phyloP scores from a whole-genome alignment of 2,888 invertebrate species.

The Cryptus viduatorius region DNA sequence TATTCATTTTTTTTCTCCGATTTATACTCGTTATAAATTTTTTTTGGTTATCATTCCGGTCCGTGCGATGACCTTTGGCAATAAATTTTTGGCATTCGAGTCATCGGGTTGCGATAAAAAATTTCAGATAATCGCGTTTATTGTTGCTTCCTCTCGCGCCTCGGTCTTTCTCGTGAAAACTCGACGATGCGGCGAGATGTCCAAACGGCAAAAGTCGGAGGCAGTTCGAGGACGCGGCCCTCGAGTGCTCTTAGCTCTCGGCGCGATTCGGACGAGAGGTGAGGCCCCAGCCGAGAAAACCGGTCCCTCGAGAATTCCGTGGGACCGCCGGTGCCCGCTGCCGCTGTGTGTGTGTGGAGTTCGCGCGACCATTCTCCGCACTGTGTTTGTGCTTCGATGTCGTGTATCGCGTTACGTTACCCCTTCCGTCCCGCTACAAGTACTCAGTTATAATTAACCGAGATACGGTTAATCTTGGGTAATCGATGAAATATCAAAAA shows the following conservation, averaged over 20 bases:
- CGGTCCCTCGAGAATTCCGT: constrained; percentile 66
- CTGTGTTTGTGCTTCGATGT: neutral
- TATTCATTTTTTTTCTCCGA: neutral
- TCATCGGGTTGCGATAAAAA: neutral
- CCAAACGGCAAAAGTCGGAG: constrained; percentile 17
- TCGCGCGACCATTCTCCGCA: constrained; percentile 7
- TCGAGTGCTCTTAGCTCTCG: constrained; percentile 42
- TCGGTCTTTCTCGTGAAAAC: neutral
- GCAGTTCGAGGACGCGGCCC: constrained; percentile 50
- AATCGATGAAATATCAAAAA: constrained; percentile 35
- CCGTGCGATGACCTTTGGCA: constrained; percentile 34
- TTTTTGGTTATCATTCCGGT: neutral
- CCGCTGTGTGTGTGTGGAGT: neutral
- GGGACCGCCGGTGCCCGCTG: constrained; percentile 51
- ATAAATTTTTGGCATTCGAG: neutral
- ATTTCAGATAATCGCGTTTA: constrained; percentile 9
- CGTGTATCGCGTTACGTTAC: constrained; percentile 55
- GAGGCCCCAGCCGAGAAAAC: constrained; percentile 58
- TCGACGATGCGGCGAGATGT: constrained; percentile 15
- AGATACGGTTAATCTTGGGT: constrained; percentile 54
- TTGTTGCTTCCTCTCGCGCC: neutral
- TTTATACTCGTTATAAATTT: neutral
- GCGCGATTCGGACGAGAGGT: constrained; percentile 52
- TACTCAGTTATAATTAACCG: constrained; percentile 59
- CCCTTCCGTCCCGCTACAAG: constrained; percentile 7